Conservation (phyloP, 2,113 vertebrate genomes). For the Macaca fascicularis region T2T-MFA8v1.1 NC_088386.1:11580501-11581000, state of each 20-base stretch:
- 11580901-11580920: background rate
- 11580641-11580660: background rate
- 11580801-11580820: background rate
- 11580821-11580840: background rate
- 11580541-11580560: background rate
- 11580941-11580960: background rate
- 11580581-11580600: background rate
- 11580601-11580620: background rate
- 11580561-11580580: background rate
- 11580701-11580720: background rate
- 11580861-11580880: background rate
- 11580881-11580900: background rate
- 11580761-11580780: background rate
- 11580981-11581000: background rate
- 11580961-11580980: background rate
- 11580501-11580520: background rate
- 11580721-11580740: background rate
- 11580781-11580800: background rate
- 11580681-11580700: background rate
- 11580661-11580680: background rate
- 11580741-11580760: background rate
- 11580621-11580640: background rate
- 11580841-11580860: background rate
- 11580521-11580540: background rate
- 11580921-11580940: background rate